Evolutionary conservation across 2,113 vertebrate species (phyloP).

Genomic region (Ochotona princeps): DNA sequence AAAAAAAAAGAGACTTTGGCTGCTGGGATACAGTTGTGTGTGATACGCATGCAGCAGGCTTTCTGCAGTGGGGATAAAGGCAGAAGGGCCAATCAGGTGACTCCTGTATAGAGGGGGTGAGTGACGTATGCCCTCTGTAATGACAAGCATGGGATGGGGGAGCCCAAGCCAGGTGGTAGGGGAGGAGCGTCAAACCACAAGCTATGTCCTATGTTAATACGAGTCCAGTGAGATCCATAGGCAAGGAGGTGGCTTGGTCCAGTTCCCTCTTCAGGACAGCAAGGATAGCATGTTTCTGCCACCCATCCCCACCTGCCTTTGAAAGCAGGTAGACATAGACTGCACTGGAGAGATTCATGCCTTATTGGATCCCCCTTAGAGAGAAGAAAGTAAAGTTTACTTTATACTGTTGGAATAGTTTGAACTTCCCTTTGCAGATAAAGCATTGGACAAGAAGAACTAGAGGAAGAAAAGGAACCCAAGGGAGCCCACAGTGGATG

Average conservation of each 20-base stretch:
- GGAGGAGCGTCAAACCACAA: not conserved
- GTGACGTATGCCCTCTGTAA: not conserved
- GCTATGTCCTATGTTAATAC: not conserved
- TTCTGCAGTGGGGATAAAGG: slow-evolving; percentile 1
- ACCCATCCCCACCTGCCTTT: not conserved
- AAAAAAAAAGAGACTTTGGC: not conserved
- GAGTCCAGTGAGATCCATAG: fast-evolving
- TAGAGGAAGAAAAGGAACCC: not conserved
- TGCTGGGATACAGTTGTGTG: not conserved
- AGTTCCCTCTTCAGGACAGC: not conserved
- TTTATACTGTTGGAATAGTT: not conserved
- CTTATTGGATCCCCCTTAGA: not conserved
- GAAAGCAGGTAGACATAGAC: not conserved
- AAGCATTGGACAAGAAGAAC: not conserved
- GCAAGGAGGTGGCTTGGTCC: too few species aligned
- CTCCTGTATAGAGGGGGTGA: not conserved
- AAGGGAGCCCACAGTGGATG: not conserved
- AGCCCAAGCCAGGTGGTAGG: too few species aligned
- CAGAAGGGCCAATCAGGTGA: not conserved
- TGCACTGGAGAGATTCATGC: not conserved
- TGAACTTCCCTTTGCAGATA: too few species aligned
- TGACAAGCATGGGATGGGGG: not conserved
- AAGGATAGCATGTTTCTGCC: not conserved
- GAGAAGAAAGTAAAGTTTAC: not conserved
- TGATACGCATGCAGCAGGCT: not conserved